These are phyloP conservation scores for Chrysogorgia sp. DNA, from an alignment of 92 coral and sea anemone species.

Conservation along the genomic window DNA sequence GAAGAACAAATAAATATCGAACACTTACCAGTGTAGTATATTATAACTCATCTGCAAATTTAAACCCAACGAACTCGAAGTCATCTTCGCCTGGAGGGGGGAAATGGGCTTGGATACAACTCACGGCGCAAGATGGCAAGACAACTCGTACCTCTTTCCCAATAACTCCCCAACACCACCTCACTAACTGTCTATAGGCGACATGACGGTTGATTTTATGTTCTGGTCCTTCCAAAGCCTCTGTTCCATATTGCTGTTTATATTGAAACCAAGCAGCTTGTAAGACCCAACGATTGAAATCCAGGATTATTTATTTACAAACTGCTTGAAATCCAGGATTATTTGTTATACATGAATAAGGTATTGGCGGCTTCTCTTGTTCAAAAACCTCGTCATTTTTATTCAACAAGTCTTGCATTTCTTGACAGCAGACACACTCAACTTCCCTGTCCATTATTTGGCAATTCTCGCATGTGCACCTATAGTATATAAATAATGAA, in stretches of 20 bases:
- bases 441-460: slow-evolving; percentile 53
- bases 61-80: slow-evolving; percentile 60
- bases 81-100: slow-evolving; percentile 70
- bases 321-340: slow-evolving; percentile 65
- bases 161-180: slow-evolving; percentile 66
- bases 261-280: slow-evolving; percentile 67
- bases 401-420: slow-evolving; percentile 32
- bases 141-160: slow-evolving; percentile 63
- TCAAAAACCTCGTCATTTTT: slow-evolving; percentile 36
- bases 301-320: no score
- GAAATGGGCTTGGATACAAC: slow-evolving; percentile 64
- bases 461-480: slow-evolving; percentile 52
- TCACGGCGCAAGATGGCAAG: slow-evolving; percentile 68
- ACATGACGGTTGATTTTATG: slow-evolving; percentile 52
- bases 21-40: no score
- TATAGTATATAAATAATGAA: neutral
- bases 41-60: slow-evolving; percentile 49
- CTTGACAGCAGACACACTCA: slow-evolving; percentile 52
- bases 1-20: no score
- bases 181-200: slow-evolving; percentile 54
- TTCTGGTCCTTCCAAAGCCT: slow-evolving; percentile 60
- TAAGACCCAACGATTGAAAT: slow-evolving; percentile 59
- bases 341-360: slow-evolving; percentile 42
- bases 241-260: slow-evolving; percentile 54
- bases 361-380: slow-evolving; percentile 10